A percentile compares a stretch with the other conserved stretches of the same genome.
phyloP scores from a whole-genome alignment of 2,797 vertebrate genomes.

The Sebastes diaconus region DNA sequence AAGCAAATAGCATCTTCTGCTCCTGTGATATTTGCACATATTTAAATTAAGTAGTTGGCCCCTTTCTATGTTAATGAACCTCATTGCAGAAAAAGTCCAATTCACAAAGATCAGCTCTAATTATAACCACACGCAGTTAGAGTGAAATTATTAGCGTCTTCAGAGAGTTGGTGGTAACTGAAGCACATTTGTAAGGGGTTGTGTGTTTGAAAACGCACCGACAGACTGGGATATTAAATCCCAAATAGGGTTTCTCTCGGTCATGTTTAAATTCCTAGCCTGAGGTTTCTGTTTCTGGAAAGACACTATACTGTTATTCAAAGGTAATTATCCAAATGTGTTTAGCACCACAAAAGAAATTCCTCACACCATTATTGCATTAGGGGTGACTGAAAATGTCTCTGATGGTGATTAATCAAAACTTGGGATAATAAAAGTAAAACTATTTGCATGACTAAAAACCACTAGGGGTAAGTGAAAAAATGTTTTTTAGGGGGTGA shows the following conservation, averaged over 20 bases:
- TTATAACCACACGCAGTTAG: too few species aligned
- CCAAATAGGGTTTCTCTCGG: too few species aligned
- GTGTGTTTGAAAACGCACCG: too few species aligned
- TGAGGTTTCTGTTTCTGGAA: neutral
- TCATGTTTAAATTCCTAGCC: too few species aligned
- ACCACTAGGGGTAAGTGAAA: neutral
- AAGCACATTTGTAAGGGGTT: too few species aligned
- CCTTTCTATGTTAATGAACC: neutral
- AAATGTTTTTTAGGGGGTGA: neutral
- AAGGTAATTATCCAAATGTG: neutral
- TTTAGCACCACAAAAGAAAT: neutral
- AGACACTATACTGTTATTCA: neutral
- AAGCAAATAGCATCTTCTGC: neutral
- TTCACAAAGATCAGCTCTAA: too few species aligned
- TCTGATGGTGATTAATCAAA: neutral
- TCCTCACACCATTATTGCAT: neutral
- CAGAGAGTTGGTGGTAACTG: too few species aligned
- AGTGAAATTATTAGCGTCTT: too few species aligned
- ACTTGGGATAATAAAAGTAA: neutral
- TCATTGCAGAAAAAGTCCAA: neutral
- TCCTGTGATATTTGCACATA: neutral
- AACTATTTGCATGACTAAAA: constrained; percentile 14
- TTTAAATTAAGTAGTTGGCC: neutral
- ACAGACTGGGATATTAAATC: too few species aligned
- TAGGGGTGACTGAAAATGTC: neutral